Evolutionary conservation across 2,888 invertebrate genomes (phyloP), one percentile per base, ranked within the genome.

Genomic region (Drosophila flavopinicola): DNA sequence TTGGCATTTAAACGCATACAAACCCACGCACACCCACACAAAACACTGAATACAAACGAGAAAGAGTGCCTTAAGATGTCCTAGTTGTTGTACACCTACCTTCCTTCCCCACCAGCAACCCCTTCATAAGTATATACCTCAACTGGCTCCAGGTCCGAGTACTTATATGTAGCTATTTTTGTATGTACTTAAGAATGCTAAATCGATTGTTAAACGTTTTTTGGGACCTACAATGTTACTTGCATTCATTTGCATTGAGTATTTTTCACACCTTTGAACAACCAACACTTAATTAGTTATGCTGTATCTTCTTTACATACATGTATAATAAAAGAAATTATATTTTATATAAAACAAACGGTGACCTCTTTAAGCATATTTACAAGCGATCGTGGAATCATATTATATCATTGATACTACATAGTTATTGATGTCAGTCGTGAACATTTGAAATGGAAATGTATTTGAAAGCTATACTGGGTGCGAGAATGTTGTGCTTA

Each of bases 21-120:
- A 54, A 66, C 75, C 56, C 27, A 52, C 33, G 56, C 60, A 60
- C 70, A 39, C 29, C 38, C 41, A 41, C 30, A 48, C 3, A 25
- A 24, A 29, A 23, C 32, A 37, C 45, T 32, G 11, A 20, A 54
- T 37, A 53, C 29, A 42, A 42, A 63, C 32, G 51, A 60, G 47
- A 69, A 65, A 66, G 70, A 78, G 77, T 78, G 80, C 80, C 78
- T 78, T 78, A 79, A 61, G 51, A 67, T 51, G 57, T 76, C 73
- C 66, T 58, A 61, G 38, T 66, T 68, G 53, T 66, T 67, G 45
- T 58, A 57, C 45, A 41, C 41, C 17, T 41, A 27, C 24, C 27
- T 52, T 37, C 41, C 17, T 41, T 32, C 24, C 27, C 56, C 41
- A 41, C 56, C 52, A 30, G 6, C 37, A 13, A 13, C 35, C 38